Evolutionary conservation across 2,888 invertebrate species (phyloP), one percentile per base, ranked within the genome.

Genomic region (Lasius platythorax): DNA sequence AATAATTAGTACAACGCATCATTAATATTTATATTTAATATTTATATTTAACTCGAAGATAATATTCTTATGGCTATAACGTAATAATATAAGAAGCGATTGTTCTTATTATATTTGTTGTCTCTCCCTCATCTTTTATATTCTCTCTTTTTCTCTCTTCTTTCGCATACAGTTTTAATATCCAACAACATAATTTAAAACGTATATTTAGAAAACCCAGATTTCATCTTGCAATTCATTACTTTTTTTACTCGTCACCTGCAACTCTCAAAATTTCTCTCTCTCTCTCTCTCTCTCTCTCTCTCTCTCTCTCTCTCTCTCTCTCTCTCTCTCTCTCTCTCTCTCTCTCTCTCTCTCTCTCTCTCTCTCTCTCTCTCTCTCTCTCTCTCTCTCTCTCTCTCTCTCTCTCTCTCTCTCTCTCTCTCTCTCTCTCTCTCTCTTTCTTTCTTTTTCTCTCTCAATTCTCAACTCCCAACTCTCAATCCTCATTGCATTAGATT

Each of bases 381-480:
- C 15, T 23, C 0, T 40, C 50, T 64, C 53, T 23, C 40, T 66
- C n/a, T 53, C 40, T 58, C 40, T n/a, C 12, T 43, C 66, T 75
- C 63, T 18, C 33, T 75, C 15, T n/a, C 15, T 58, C 40, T n/a
- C 12, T 43, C 66, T 75, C 63, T 18, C 33, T 66, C 64, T 23
- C 64, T 75, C 15, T n/a, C 15, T 58, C 40, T n/a, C 12, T 43
- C 66, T 75, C 63, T 18, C 33, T 66, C 64, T 23, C 64, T 75
- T 11, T n/a, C 15, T 23, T 23, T 40, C 50, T 74, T 30, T 33
- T 12, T 64, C 53, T 23, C 40, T 66, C n/a, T 53, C 40, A 18
- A 53, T 66, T 67, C 76, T 66, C 66, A 78, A 53, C 53, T 56
- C 53, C 66, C 76, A 76, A 78, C 76, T 66, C 53, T 53, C 67